phyloP scores from a whole-genome alignment of 1,140 invertebrate genomes.

The Hyles euphorbiae region DNA sequence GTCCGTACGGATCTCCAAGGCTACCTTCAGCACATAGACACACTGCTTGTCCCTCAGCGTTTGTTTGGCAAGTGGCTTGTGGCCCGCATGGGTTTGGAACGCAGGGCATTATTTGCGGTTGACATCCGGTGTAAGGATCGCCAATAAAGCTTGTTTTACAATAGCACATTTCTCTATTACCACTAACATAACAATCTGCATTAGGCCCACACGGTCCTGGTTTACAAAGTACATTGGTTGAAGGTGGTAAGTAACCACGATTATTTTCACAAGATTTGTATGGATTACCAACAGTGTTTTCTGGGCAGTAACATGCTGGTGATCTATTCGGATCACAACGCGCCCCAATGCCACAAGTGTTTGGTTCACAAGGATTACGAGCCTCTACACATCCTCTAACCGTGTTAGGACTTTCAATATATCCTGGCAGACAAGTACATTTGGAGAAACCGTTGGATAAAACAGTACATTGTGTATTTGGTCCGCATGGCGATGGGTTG shows the following conservation, averaged over 20 bases:
- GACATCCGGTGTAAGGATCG: slow-evolving; percentile 85
- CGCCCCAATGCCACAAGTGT: slow-evolving; percentile 86
- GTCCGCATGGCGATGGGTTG: slow-evolving; percentile 89
- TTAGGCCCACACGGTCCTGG: slow-evolving; percentile 87
- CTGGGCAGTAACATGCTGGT: slow-evolving; percentile 89
- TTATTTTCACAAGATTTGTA: slow-evolving; percentile 81
- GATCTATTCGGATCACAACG: slow-evolving; percentile 85
- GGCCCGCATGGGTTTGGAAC: slow-evolving; percentile 86
- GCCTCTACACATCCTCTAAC: slow-evolving; percentile 88
- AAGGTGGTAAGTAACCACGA: slow-evolving; percentile 71
- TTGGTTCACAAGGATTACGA: slow-evolving; percentile 87
- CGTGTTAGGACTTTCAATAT: slow-evolving; percentile 90
- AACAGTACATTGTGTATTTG: slow-evolving; percentile 90
- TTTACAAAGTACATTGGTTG: slow-evolving; percentile 78
- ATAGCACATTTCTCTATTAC: slow-evolving; percentile 87
- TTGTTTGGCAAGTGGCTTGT: slow-evolving; percentile 83
- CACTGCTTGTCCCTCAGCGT: slow-evolving; percentile 79
- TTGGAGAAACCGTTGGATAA: slow-evolving; percentile 89
- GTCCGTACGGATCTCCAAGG: slow-evolving; percentile 84
- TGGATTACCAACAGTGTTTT: slow-evolving; percentile 85
- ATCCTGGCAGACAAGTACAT: slow-evolving; percentile 90
- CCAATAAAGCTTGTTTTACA: slow-evolving; percentile 85
- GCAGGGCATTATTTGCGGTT: slow-evolving; percentile 80
- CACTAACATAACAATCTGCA: slow-evolving; percentile 86
- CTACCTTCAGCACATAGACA: slow-evolving; percentile 86